Evolutionary conservation across 2,797 vertebrate genomes (phyloP).

Genomic region (Helicolenus hilgendorfi): DNA sequence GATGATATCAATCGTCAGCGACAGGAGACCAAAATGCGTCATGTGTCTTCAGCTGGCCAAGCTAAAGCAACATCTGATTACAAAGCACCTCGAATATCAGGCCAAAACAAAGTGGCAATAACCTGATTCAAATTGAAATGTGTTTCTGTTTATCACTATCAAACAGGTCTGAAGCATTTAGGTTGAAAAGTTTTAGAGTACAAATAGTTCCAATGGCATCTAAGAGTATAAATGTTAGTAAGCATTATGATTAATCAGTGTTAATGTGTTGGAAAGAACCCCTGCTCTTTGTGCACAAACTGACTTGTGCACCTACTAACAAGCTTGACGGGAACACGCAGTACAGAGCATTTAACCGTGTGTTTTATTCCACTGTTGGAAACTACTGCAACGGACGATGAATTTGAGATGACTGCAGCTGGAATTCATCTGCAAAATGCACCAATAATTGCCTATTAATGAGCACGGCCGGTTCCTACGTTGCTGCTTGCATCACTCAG

Average conservation of each 20-base stretch:
- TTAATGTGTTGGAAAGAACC: background rate
- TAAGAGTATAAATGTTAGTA: background rate
- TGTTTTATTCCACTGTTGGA: background rate
- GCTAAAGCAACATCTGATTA: background rate
- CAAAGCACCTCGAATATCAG: fast-evolving
- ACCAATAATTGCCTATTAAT: background rate
- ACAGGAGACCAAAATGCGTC: background rate
- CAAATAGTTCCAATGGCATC: background rate
- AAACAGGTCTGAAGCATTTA: background rate
- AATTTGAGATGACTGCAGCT: background rate
- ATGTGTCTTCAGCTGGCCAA: background rate
- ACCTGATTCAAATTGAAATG: background rate
- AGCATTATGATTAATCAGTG: too few relatives aligned
- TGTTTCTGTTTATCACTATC: background rate
- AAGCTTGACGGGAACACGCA: background rate
- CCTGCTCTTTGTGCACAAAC: background rate
- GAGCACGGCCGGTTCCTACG: background rate
- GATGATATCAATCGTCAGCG: background rate
- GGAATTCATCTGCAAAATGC: background rate
- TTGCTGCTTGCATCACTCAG: background rate
- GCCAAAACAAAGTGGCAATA: background rate
- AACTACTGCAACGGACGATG: background rate
- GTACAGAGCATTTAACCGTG: background rate
- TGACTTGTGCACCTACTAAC: background rate
- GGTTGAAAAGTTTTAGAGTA: too few relatives aligned